Base-by-base conservation (phyloP, 2,797 vertebrate genomes). In the Hippocampus kuda region DNA sequence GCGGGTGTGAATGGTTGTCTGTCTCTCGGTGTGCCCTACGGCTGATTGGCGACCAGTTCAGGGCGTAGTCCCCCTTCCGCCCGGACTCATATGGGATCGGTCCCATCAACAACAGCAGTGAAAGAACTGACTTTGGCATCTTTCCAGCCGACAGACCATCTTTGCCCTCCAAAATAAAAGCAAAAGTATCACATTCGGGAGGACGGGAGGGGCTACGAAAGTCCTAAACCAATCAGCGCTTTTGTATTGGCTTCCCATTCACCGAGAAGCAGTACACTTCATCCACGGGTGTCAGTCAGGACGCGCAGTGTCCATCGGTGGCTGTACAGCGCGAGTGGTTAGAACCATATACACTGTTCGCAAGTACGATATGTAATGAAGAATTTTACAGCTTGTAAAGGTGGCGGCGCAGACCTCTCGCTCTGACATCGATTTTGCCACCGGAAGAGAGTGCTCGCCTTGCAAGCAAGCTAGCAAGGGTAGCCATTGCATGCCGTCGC, bases 181-280 rank as follows among this genome's bases (percentile, higher is more conserved):
- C 53, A 38, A 38, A 34, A 0, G 0, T 38, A 79, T 91, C 90
- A 91, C 83, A 89, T 91, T 89, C 89, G 86, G 18, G 27, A 72
- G 72, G 88, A 79, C 26, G 24, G 84, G 89, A 75, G 86, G 85
- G 81, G 1, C 10, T 3, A 10, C 0, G 0, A 0, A 1, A 12
- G 5, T 0, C 16, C 0, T 42, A 65, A 65, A 66, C 92, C 92
- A 93, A 93, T 92, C 79, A 73, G 13, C 46, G 74, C 57, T 49
- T 82, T 69, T 86, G 84, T 89, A 90, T 74, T 81, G 81, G 75
- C 71, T 84, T 83, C 81, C 79, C 83, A 84, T 89, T 88, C 77
- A 85, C 74, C 78, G 65, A 85, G 88, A 89, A 88, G 90, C 88
- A 86, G 66, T 76, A 79, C 76, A 78, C 30, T 72, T 57, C 76